Evolutionary conservation across 2,888 invertebrate genomes (phyloP), one percentile per base, ranked within the genome.

Genomic region (Agrypnus murinus): DNA sequence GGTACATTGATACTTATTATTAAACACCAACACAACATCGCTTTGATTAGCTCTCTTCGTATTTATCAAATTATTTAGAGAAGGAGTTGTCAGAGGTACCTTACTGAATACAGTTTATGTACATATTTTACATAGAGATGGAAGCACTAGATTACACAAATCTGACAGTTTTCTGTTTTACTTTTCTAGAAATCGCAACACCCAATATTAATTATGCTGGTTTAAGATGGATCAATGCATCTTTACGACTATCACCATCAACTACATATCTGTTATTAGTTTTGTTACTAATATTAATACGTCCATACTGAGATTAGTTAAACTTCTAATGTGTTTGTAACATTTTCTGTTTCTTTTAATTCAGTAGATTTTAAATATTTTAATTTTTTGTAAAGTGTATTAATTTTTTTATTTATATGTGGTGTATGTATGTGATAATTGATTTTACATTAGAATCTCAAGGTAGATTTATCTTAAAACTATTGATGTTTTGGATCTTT

Each of bases 151-250:
- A n/a, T n/a, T n/a, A n/a, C n/a, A n/a, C n/a, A n/a, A n/a, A n/a
- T n/a, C n/a, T n/a, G n/a, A n/a, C n/a, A n/a, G n/a, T n/a, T n/a
- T n/a, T n/a, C 7, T 38, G 7, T 38, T n/a, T n/a, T 12, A 8
- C 57, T 59, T 75, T 86, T 87, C 1, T 89, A 93, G 92, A 92
- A 87, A 91, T 90, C 79, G 88, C 88, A 81, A 88, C 88, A 77
- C 92, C 92, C 85, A 91, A 92, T 87, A 91, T 92, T 91, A 92
- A 92, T 80, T 92, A 89, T 81, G 87, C 90, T 0, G 92, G 92
- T 3, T 84, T 92, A 7, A 86, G 88, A 10, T 87, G 87, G 80
- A 88, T 90, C 72, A 88, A 76, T 68, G 53, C 72, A 36, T 74
- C 73, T 31, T 25, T 17, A 15, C 68, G 48, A 58, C 10, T 64